Base-by-base conservation (phyloP, 2,797 vertebrate species). In the Myotis vivesi region DNA sequence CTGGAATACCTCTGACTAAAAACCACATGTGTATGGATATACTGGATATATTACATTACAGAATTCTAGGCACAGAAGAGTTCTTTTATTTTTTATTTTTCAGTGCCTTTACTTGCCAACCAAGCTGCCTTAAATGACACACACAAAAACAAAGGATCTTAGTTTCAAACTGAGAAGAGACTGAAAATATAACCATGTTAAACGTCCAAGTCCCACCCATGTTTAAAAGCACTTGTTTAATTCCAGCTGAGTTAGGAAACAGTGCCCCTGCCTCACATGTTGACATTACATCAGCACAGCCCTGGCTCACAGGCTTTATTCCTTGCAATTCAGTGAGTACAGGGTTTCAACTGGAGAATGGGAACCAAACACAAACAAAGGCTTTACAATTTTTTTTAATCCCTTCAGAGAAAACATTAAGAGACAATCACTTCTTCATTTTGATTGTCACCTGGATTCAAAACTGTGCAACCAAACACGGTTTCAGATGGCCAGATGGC, bases 391-490 rank as follows among this genome's bases (percentile, higher is more conserved):
- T 16, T 53, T 53, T 49, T 57, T 68, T 51, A 93, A 73, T 46
- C 17, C 75, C 57, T 86, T 79, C 80, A 86, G 53, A 95, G 68
- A 64, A 85, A 92, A 79, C 53, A 81, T 28, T 30, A 51, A n/a
- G 33, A 82, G 49, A 76, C 36, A 80, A 33, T 76, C n/a, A 59
- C 77, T 91, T 84, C 84, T 93, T 93, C 73, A 66, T 96, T 91
- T 94, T 92, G 57, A 80, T 92, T 90, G 86, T 94, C 87, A 93
- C 92, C 93, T 94, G 92, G 75, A 80, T 83, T 95, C 69, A 88
- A 44, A 88, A 93, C 53, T 41, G n/a, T 66, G 59, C 82, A 81
- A 73, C 73, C 82, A 77, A 59, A 95, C 88, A 92, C 0, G 1
- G 59, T 92, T 95, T 84, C 66, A 84, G 28, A 46, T 22, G 38